These are phyloP conservation scores for Gibbula magus DNA, from an alignment of 2,888 invertebrate genomes.

Conservation along the genomic window DNA sequence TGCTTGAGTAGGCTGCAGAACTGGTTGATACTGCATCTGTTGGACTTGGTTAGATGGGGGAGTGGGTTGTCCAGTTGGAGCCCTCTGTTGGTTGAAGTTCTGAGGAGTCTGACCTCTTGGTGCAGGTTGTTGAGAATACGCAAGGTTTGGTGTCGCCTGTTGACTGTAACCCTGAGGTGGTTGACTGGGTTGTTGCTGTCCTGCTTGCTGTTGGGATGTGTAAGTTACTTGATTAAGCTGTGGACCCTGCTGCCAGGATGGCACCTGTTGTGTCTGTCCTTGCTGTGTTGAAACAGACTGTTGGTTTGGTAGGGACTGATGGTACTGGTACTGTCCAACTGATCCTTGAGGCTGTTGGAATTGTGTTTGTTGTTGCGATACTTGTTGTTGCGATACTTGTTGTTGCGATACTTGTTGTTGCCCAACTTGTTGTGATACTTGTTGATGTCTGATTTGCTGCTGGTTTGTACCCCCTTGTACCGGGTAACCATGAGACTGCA, in stretches of 20 bases:
- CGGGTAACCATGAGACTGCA: constrained; percentile 28
- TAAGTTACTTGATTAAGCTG: background rate
- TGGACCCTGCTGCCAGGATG: background rate
- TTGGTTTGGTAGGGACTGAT: background rate
- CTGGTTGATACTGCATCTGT: constrained; percentile 10
- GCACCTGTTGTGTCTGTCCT: background rate
- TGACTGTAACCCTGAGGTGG: background rate
- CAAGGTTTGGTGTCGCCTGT: constrained; percentile 12
- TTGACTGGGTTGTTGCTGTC: background rate
- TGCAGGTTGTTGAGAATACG: background rate
- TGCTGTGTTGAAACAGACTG: too few species aligned
- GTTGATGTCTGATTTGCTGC: background rate
- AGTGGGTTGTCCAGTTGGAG: background rate
- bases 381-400: background rate
- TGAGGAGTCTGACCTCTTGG: constrained; percentile 20
- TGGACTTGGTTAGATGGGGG: background rate
- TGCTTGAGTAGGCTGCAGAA: constrained; percentile 17
- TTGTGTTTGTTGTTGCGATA: background rate
- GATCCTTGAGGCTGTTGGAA: background rate
- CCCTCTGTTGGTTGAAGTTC: background rate
- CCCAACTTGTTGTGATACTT: background rate
- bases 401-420: background rate
- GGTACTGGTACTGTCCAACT: background rate
- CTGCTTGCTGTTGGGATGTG: background rate
- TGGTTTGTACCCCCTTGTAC: constrained; percentile 23